Conservation (phyloP, 2,888 invertebrate genomes). For the Noctuana brunneofusca region DNA sequence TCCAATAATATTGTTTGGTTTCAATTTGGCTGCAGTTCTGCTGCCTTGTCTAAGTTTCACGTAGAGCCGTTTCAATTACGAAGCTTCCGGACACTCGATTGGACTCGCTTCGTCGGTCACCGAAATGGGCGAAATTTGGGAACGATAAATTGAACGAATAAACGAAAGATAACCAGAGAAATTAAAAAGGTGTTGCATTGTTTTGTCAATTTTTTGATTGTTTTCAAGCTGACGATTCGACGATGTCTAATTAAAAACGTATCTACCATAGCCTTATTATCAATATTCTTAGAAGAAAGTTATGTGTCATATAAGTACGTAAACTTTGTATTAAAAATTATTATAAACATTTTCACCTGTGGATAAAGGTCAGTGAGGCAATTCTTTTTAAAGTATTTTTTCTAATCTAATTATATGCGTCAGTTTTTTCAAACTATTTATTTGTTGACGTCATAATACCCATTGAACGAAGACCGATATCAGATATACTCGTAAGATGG, state of each 20-base stretch:
- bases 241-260: too few species aligned
- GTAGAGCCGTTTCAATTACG: conserved; percentile 56
- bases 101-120: conserved; percentile 43
- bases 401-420: too few species aligned
- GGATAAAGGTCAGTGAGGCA: too few species aligned
- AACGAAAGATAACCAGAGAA: conserved; percentile 10
- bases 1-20: conserved; percentile 57
- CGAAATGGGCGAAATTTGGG: conserved; percentile 29
- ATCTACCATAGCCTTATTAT: too few species aligned
- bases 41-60: conserved; percentile 55
- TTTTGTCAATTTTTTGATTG: not conserved
- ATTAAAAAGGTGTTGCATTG: conserved; percentile 17
- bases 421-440: too few species aligned
- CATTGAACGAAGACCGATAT: conserved; percentile 63
- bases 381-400: too few species aligned
- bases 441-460: conserved; percentile 46
- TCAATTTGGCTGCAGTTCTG: conserved; percentile 57
- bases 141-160: conserved; percentile 32
- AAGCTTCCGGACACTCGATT: conserved; percentile 61
- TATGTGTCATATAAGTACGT: too few species aligned
- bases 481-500: conserved; percentile 61
- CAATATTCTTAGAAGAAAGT: not conserved
- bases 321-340: too few species aligned
- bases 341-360: too few species aligned
- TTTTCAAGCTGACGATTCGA: not conserved